Evolutionary conservation across 2,888 invertebrate species (phyloP).

Genomic region (Orthosia cruda): DNA sequence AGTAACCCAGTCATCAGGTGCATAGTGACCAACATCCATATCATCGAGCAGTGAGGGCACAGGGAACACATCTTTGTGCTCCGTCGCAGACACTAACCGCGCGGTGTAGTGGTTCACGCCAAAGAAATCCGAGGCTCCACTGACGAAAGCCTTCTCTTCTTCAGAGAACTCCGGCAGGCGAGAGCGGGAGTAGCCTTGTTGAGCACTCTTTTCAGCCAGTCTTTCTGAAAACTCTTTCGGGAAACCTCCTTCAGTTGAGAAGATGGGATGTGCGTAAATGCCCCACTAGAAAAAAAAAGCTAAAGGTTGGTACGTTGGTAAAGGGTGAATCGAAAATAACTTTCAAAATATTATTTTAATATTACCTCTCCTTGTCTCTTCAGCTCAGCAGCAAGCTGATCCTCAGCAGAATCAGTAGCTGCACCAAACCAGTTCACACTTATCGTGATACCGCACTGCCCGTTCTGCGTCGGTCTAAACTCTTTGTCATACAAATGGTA

Average conservation of each 20-base stretch:
- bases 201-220: slow-evolving; percentile 83
- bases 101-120: slow-evolving; percentile 94
- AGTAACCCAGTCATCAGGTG: slow-evolving; percentile 75
- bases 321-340: neutral
- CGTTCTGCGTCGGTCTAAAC: slow-evolving; percentile 77
- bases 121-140: slow-evolving; percentile 82
- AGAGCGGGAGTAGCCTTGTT: slow-evolving; percentile 83
- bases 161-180: slow-evolving; percentile 85
- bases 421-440: slow-evolving; percentile 72
- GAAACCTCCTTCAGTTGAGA: slow-evolving; percentile 89
- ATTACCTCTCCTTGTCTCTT: slow-evolving; percentile 72
- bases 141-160: slow-evolving; percentile 78
- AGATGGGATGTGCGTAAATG: slow-evolving; percentile 88
- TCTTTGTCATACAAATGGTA: slow-evolving; percentile 84
- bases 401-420: slow-evolving; percentile 79
- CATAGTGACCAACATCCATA: slow-evolving; percentile 62
- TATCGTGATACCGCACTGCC: slow-evolving; percentile 78
- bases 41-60: slow-evolving; percentile 78
- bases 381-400: slow-evolving; percentile 81
- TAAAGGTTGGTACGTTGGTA: no score
- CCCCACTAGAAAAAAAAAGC: slow-evolving; percentile 80
- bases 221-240: slow-evolving; percentile 86
- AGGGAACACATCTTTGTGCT: slow-evolving; percentile 59
- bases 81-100: slow-evolving; percentile 72
- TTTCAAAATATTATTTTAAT: neutral